These are phyloP conservation scores for Aramus guarauna DNA, from an alignment of 2,113 vertebrate genomes.

Conservation along the genomic window DNA sequence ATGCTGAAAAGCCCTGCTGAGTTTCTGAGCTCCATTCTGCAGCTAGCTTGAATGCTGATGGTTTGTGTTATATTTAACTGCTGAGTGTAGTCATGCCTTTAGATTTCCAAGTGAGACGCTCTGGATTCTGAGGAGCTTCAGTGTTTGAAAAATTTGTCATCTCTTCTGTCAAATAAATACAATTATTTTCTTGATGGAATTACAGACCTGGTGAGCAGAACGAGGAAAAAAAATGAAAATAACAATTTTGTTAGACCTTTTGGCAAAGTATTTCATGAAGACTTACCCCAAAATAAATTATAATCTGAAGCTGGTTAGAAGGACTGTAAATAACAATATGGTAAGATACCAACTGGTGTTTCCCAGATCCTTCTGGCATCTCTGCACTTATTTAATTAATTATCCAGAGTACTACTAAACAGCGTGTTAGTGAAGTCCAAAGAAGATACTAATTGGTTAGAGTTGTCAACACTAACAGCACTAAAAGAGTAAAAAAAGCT, in stretches of 20 bases:
- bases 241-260: not conserved
- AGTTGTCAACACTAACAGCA: constrained; percentile 10
- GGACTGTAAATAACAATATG: not conserved
- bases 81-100: not conserved
- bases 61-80: constrained; percentile 50
- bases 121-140: not conserved
- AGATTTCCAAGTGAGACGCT: constrained; percentile 16
- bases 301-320: not conserved
- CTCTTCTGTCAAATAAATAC: constrained; percentile 3
- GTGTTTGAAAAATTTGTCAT: not conserved
- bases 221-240: rapidly evolving
- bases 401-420: not conserved
- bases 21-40: constrained; percentile 31
- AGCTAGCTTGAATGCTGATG: constrained; percentile 25
- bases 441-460: constrained; percentile 18
- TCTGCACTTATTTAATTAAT: constrained; percentile 8
- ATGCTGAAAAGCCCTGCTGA: constrained; percentile 46
- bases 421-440: not conserved
- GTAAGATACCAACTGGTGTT: not conserved
- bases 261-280: not conserved
- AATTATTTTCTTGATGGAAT: not conserved
- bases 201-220: not conserved
- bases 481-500: not conserved
- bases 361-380: not conserved
- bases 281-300: not conserved